phyloP scores from a whole-genome alignment of 1,140 invertebrate species.

The Sycobia sp. region DNA sequence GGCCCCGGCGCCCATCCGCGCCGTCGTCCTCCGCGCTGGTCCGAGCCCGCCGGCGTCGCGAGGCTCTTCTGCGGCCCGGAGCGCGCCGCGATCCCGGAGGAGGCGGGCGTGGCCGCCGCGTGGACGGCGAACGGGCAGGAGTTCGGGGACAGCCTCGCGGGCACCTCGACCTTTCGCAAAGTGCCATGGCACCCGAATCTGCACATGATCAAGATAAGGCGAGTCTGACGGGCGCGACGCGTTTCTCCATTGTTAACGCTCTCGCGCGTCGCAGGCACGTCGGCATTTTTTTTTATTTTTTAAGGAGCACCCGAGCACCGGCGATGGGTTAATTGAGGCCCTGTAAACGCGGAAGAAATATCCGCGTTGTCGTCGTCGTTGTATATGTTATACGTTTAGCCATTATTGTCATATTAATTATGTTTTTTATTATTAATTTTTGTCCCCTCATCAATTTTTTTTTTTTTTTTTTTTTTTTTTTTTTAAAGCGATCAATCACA shows the following conservation, averaged over 20 bases:
- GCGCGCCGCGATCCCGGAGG: neutral
- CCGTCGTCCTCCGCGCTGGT: conserved; percentile 38
- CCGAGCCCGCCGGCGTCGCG: conserved; percentile 29
- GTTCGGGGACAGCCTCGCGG: conserved; percentile 7
- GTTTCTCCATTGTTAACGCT: no score
- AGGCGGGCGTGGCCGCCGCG: neutral
- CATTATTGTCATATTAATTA: no score
- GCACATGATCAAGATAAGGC: conserved; percentile 60
- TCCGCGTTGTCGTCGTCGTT: no score
- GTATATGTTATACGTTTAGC: no score
- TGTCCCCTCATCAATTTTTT: no score
- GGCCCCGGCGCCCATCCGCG: conserved; percentile 32
- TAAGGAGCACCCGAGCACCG: no score
- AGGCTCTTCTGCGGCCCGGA: neutral
- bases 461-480: no score
- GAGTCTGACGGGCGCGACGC: conserved; percentile 37
- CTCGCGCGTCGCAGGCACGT: neutral
- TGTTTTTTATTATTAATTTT: no score
- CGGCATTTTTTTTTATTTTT: neutral
- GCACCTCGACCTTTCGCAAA: conserved; percentile 57
- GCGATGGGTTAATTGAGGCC: no score
- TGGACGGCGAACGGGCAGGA: neutral
- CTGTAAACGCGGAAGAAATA: no score
- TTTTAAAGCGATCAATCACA: no score
- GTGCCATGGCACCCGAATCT: conserved; percentile 62